A percentile compares a stretch with the other conserved stretches of the same genome.
Evolutionary conservation across 1,140 invertebrate genomes (phyloP).

Genomic region (Lasioglossum albipes): DNA sequence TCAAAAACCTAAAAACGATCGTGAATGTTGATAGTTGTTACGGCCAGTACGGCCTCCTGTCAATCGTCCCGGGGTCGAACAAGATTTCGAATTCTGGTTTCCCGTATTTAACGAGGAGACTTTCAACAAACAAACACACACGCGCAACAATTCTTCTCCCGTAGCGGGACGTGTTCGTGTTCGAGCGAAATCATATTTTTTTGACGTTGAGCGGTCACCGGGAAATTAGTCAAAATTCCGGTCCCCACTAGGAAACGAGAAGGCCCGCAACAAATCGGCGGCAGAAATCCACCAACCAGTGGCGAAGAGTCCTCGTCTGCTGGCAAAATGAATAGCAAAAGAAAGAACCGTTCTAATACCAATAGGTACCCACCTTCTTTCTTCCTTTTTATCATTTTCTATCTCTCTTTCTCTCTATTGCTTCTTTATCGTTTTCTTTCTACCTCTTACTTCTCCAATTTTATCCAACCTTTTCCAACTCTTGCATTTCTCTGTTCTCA

Average conservation of each 20-base stretch:
- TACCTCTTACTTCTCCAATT: neutral
- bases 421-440: neutral
- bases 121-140: neutral
- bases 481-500: neutral
- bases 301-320: conserved; percentile 72
- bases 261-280: conserved; percentile 79
- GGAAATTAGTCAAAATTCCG: conserved; percentile 82
- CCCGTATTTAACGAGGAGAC: conserved; percentile 15
- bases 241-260: conserved; percentile 82
- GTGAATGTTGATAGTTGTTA: conserved; percentile 63
- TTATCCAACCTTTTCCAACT: neutral
- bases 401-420: neutral
- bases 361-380: conserved; percentile 70
- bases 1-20: conserved; percentile 36
- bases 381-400: neutral
- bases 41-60: conserved; percentile 21
- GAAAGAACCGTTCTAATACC: conserved; percentile 79
- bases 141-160: neutral
- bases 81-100: conserved; percentile 13
- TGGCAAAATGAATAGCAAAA: conserved; percentile 79
- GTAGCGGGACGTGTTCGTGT: conserved; percentile 32
- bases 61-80: conserved; percentile 7
- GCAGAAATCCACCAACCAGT: conserved; percentile 76
- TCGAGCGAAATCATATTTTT: conserved; percentile 48
- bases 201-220: conserved; percentile 59